These are phyloP conservation scores for Harpagifer antarcticus DNA, from an alignment of 2,797 vertebrate species.

Conservation along the genomic window DNA sequence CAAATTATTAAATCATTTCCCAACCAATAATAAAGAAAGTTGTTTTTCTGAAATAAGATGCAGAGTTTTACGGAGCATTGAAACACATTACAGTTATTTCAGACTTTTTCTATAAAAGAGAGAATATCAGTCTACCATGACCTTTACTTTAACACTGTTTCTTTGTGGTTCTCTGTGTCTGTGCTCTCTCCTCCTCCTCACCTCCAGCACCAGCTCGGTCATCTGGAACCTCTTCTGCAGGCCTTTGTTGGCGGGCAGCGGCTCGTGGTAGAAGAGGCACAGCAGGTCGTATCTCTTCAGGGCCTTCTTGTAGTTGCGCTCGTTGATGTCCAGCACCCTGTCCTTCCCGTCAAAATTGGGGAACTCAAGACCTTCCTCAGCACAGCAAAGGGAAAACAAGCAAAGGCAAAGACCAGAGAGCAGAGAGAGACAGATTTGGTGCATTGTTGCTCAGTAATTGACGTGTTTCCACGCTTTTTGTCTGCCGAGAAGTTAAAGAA, in stretches of 20 bases:
- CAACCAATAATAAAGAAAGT: neutral
- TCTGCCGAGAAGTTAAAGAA: slow-evolving; percentile 37
- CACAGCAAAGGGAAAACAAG: slow-evolving; percentile 80
- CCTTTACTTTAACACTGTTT: neutral
- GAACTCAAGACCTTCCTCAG: slow-evolving; percentile 94
- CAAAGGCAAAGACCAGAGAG: slow-evolving; percentile 80
- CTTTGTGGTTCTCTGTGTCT: neutral
- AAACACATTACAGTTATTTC: neutral
- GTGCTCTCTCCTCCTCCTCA: slow-evolving; percentile 74
- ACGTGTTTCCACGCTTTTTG: neutral
- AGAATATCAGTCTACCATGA: neutral
- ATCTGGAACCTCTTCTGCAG: slow-evolving; percentile 94
- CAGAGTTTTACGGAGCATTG: neutral
- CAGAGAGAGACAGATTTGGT: slow-evolving; percentile 57
- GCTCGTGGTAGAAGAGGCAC: slow-evolving; percentile 92
- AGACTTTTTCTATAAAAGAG: neutral
- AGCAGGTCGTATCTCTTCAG: slow-evolving; percentile 93
- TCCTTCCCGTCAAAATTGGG: slow-evolving; percentile 95
- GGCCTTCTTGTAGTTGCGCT: slow-evolving; percentile 94
- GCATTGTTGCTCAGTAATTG: slow-evolving; percentile 54
- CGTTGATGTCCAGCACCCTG: slow-evolving; percentile 91
- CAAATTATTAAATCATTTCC: neutral
- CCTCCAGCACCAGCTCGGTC: slow-evolving; percentile 96
- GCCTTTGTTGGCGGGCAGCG: slow-evolving; percentile 88
- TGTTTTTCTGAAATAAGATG: neutral